Evolutionary conservation across 2,797 vertebrate genomes (phyloP).

Genomic region (Buceros bicornis): DNA sequence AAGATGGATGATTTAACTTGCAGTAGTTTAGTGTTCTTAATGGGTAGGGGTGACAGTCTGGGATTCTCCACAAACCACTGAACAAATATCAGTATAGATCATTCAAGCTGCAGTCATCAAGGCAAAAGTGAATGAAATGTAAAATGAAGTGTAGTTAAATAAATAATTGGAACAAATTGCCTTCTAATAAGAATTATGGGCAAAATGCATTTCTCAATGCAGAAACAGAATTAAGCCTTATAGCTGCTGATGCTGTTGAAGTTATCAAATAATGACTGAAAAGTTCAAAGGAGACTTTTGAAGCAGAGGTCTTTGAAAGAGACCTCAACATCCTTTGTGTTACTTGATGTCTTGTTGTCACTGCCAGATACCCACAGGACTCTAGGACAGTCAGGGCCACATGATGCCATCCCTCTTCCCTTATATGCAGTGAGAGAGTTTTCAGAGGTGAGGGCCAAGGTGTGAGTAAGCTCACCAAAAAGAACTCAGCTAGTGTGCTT

Average conservation of each 20-base stretch:
- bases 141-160: not conserved
- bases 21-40: not conserved
- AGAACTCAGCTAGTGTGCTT: not conserved
- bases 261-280: not conserved
- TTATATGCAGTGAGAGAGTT: rapidly evolving
- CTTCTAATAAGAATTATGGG: not conserved
- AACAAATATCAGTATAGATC: not conserved
- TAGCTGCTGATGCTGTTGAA: not conserved
- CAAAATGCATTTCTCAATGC: not conserved
- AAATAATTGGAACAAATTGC: not conserved
- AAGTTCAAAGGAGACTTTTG: not conserved
- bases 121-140: not conserved
- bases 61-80: not conserved
- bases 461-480: not conserved
- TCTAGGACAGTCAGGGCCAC: not conserved
- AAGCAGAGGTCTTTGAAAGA: not conserved
- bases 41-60: not conserved
- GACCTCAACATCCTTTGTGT: not conserved
- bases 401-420: not conserved
- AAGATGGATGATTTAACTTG: not conserved
- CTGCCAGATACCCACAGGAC: not conserved
- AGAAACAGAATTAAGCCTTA: not conserved
- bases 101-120: not conserved
- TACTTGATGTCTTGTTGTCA: not conserved
- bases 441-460: not conserved